Base-by-base conservation (phyloP, 2,797 vertebrate genomes). In the Leptatherina wallacei region DNA sequence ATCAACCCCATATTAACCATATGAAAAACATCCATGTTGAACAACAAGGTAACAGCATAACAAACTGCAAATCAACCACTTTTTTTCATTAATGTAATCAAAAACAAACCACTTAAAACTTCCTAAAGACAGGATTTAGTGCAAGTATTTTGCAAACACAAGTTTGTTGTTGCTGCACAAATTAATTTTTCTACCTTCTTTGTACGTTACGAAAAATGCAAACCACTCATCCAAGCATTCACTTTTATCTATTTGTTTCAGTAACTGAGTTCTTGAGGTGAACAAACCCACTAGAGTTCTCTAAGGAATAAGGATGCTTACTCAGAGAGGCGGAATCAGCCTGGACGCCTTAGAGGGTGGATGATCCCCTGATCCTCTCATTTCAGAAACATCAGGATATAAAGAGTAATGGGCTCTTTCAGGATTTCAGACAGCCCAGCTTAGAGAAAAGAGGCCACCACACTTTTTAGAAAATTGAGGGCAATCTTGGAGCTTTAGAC, bases 331-430 rank as follows among this genome's bases (percentile, higher is more conserved):
- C n/a, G 22, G 24, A 73, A 51, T 24, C 56, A 72, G 71, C 42
- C 47, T 36, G 55, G 59, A 36, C 0, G 56, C 49, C 71, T 64
- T 55, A 40, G 57, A 60, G 67, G 27, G 60, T 3, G 58, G 71
- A 85, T 70, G 71, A 80, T 85, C 75, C 71, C 81, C 75, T 47
- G 68, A 69, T 2, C 38, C 38, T 77, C 51, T 84, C 65, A 61
- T 73, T 82, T 77, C 70, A 81, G 13, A 70, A 65, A 77, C 58
- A 35, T 51, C 20, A 12, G 64, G 47, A 38, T 56, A 68, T 51
- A 49, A 72, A 66, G 65, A 75, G 38, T 36, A 88, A 55, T 14
- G 4, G 61, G 44, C 36, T 44, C 38, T 69, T 38, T 40, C 2
- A 36, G 71, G 69, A 75, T 75, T 70, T 60, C 51, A 78, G 58